Percentiles rank a stretch among this genome's conserved stretches.
Conservation (phyloP, 1,140 invertebrate species). For the Drosophila grimshawi region DNA sequence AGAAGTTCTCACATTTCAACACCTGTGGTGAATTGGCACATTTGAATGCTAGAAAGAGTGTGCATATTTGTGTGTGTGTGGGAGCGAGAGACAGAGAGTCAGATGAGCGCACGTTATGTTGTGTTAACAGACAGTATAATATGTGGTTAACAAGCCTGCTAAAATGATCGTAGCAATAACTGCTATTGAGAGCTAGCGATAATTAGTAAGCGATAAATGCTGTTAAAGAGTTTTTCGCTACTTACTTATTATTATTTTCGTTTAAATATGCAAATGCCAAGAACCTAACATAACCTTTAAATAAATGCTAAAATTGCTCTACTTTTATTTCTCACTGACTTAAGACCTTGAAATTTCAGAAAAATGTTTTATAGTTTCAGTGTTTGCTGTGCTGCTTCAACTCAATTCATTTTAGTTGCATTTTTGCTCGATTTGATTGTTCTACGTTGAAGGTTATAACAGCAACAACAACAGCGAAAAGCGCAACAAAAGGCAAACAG, state of each 20-base stretch:
- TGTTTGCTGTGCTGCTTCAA: constrained; percentile 63
- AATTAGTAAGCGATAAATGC: not conserved
- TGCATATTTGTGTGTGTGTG: not conserved
- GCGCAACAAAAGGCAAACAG: constrained; percentile 56
- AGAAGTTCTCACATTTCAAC: constrained; percentile 36
- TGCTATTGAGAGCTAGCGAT: not conserved
- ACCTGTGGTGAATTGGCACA: constrained; percentile 66
- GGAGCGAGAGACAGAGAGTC: not conserved
- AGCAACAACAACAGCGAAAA: constrained; percentile 26
- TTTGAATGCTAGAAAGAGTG: constrained; percentile 24
- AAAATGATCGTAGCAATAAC: not conserved
- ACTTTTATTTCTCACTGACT: too few relatives aligned
- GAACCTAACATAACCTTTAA: too few relatives aligned
- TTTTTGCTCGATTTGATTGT: constrained; percentile 71
- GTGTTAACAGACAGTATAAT: not conserved
- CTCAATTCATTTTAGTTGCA: constrained; percentile 69
- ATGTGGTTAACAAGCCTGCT: too few relatives aligned
- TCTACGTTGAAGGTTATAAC: constrained; percentile 65
- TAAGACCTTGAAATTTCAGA: too few relatives aligned
- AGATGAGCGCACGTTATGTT: not conserved
- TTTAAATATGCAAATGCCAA: not conserved
- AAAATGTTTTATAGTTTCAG: constrained; percentile 76
- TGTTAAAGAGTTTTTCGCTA: not conserved
- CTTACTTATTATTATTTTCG: not conserved
- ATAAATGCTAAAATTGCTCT: too few relatives aligned